phyloP scores from a whole-genome alignment of 1,140 invertebrate species.

The Papilio polyxenes region DNA sequence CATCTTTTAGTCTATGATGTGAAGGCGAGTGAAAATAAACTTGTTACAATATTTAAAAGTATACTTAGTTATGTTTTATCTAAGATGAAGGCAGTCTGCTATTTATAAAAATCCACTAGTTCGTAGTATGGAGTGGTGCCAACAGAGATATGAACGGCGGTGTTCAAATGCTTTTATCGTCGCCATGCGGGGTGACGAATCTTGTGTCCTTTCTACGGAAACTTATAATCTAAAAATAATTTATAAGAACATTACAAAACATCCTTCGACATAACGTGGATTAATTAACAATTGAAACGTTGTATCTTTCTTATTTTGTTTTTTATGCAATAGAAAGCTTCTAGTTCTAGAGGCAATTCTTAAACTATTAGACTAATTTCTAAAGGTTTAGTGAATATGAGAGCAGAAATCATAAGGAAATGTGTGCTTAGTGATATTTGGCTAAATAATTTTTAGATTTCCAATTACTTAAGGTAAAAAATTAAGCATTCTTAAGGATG shows the following conservation, averaged over 20 bases:
- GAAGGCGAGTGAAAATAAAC: not conserved
- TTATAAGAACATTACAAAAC: conserved; percentile 4
- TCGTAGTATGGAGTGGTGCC: conserved; percentile 37
- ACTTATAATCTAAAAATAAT: conserved; percentile 6
- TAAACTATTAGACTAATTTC: no score
- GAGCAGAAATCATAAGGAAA: no score
- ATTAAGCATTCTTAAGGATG: conserved; percentile 14
- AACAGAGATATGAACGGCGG: conserved; percentile 27
- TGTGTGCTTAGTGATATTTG: not conserved
- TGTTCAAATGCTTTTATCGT: conserved; percentile 37
- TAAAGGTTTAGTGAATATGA: no score
- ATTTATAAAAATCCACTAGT: conserved; percentile 17
- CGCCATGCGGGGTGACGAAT: conserved; percentile 24
- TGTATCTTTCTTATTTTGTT: not conserved
- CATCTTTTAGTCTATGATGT: not conserved
- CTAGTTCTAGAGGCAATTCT: no score
- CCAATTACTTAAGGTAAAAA: conserved; percentile 8
- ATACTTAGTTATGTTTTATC: conserved; percentile 11
- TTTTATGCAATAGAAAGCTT: not conserved
- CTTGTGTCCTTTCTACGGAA: conserved; percentile 6
- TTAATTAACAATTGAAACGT: not conserved
- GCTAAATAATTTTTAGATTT: not conserved
- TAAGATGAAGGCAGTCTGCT: not conserved
- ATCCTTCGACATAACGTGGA: not conserved
- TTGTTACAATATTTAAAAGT: conserved; percentile 2